Base-by-base conservation (phyloP, 2,888 invertebrate species). In the Oscheius sp. region DNA sequence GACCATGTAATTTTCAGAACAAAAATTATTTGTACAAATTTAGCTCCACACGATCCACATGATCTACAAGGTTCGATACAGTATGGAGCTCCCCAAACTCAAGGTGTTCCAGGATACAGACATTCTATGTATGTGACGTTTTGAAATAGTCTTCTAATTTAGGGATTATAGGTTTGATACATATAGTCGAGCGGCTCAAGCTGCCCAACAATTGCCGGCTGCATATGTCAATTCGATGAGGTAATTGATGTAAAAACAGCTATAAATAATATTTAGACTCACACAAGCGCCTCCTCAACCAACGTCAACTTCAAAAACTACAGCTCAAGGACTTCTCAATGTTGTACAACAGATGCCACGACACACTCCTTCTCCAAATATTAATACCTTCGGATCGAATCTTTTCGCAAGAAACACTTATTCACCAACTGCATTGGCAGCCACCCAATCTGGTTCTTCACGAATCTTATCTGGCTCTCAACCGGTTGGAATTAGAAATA, bases 171-270 rank as follows among this genome's bases (percentile, higher is more conserved):
- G 25, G 25, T 52, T 52, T 25, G 27, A 52, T 52, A 27, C 29
- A 25, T n/a, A 27, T n/a, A n/a, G 50, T 52, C 10, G 20, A n/a
- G 50, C 8, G 15, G 23, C 12, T 52, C 50, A 25, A 27, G 23
- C 27, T 15, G 20, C 27, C 15, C 50, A n/a, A 27, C 8, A 23
- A 5, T 45, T 42, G 12, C 61, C 25, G 42, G 45, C 23, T 42
- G 45, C 61, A 29, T 61, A 45, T 27, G 45, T 61, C n/a, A 61
- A 61, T 29, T 61, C 61, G 3, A 15, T 61, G n/a, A 55, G 55
- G 55, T 55, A 33, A n/a, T 53, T 29, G 2, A 27, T 53, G 27
- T 10, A 10, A 53, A 25, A 53, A 1, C 15, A 10, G 31, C n/a
- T n/a, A n/a, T n/a, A n/a, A n/a, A n/a, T n/a, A n/a, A n/a, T 52